Conservation (phyloP, 1,140 invertebrate genomes). For the Telenomus remus region DNA sequence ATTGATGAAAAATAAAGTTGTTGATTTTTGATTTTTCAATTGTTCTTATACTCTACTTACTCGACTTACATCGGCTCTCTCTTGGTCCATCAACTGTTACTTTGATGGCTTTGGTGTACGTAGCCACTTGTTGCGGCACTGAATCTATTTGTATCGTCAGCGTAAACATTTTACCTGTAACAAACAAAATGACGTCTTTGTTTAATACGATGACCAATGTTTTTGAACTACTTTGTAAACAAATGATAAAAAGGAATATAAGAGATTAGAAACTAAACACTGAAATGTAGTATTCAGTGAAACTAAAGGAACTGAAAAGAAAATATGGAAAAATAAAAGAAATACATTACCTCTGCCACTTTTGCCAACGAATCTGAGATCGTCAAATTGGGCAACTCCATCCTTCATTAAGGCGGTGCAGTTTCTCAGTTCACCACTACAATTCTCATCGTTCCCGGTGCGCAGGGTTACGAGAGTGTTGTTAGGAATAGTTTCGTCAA, state of each 20-base stretch:
- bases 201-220: too few species aligned
- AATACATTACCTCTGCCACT: conserved; percentile 89
- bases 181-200: conserved; percentile 63
- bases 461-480: conserved; percentile 94
- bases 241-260: too few species aligned
- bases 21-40: too few species aligned
- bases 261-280: too few species aligned
- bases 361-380: conserved; percentile 95
- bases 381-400: conserved; percentile 97
- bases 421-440: conserved; percentile 94
- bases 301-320: too few species aligned
- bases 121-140: conserved; percentile 87
- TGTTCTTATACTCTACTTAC: conserved; percentile 86
- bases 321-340: conserved; percentile 2
- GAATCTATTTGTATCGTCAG: conserved; percentile 90
- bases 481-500: conserved; percentile 93
- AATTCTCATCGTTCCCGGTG: conserved; percentile 98
- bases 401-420: conserved; percentile 96
- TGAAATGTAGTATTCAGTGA: too few species aligned
- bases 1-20: too few species aligned
- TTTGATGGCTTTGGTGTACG: conserved; percentile 94
- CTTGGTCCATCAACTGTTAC: conserved; percentile 95
- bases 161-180: conserved; percentile 90
- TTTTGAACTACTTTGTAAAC: too few species aligned
- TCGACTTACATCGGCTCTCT: conserved; percentile 93